Percentiles rank a stretch among this genome's conserved stretches.
These are phyloP conservation scores for Carassius carassius DNA, from an alignment of 2,113 vertebrate genomes.

Conservation along the genomic window DNA sequence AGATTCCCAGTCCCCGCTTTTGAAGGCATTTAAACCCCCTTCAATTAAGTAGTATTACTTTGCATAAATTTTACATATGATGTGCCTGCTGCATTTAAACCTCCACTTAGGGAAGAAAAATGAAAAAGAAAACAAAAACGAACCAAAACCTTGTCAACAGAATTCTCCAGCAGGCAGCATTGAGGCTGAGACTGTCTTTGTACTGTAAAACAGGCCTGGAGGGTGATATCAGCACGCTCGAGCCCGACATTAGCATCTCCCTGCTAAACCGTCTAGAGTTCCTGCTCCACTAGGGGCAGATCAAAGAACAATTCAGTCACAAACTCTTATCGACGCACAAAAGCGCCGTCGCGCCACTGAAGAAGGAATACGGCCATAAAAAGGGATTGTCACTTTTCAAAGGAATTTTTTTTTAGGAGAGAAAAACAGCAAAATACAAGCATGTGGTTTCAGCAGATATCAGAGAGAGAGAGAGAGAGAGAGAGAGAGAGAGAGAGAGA, in stretches of 20 bases:
- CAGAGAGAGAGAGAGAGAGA: slow-evolving; percentile 60
- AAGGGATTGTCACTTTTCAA: slow-evolving; percentile 74
- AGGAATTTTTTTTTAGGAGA: slow-evolving; percentile 59
- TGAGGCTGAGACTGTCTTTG: slow-evolving; percentile 59
- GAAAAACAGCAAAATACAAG: slow-evolving; percentile 68
- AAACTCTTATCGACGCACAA: slow-evolving; percentile 75
- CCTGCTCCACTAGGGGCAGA: slow-evolving; percentile 69
- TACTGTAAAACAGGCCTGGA: slow-evolving; percentile 49
- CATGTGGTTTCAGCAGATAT: slow-evolving; percentile 77
- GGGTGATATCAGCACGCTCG: slow-evolving; percentile 66
- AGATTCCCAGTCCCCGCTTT: slow-evolving; percentile 34
- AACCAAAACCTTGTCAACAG: slow-evolving; percentile 51
- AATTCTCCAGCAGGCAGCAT: slow-evolving; percentile 60
- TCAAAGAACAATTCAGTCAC: slow-evolving; percentile 73
- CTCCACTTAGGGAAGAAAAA: slow-evolving; percentile 38
- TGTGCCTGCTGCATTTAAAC: slow-evolving; percentile 61
- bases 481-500: slow-evolving; percentile 59
- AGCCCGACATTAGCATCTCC: slow-evolving; percentile 70
- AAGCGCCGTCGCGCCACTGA: slow-evolving; percentile 62
- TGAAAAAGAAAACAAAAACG: slow-evolving; percentile 60
- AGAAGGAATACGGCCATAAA: slow-evolving; percentile 66
- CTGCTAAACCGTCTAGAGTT: slow-evolving; percentile 71
- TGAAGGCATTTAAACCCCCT: slow-evolving; percentile 59
- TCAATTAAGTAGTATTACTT: slow-evolving; percentile 67
- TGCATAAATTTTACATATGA: slow-evolving; percentile 63